Percentiles rank a stretch among this genome's conserved stretches.
These are phyloP conservation scores for Epinephelus moara DNA, from an alignment of 2,113 vertebrate species.

Conservation along the genomic window DNA sequence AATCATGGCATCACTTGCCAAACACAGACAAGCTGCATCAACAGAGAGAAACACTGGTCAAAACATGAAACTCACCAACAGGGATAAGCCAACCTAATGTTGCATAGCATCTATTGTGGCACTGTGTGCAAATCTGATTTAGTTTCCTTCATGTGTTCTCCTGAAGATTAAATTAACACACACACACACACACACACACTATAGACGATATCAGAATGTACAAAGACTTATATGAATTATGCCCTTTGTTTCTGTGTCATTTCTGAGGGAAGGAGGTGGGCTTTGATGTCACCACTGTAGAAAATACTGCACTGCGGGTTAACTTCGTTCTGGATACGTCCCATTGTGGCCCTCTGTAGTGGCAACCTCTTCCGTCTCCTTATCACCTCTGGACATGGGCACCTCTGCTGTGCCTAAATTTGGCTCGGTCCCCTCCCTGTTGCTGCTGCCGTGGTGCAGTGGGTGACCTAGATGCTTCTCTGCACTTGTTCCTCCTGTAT, in stretches of 20 bases:
- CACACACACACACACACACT: no score
- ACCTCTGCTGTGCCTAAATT: constrained; percentile 71
- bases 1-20: not conserved
- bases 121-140: not conserved
- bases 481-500: constrained; percentile 58
- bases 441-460: constrained; percentile 40
- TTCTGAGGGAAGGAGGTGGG: not conserved
- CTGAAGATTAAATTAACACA: not conserved
- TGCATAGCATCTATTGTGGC: not conserved
- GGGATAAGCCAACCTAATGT: not conserved
- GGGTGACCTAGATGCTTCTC: constrained; percentile 75
- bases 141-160: not conserved
- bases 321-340: constrained; percentile 51
- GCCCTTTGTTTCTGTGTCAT: not conserved
- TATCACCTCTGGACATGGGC: constrained; percentile 74
- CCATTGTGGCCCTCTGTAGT: constrained; percentile 28
- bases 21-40: constrained; percentile 1
- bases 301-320: constrained; percentile 25
- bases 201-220: not conserved
- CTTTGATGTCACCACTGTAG: constrained; percentile 28
- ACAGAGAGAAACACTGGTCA: not conserved
- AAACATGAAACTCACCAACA: not conserved
- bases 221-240: not conserved
- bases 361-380: constrained; percentile 41
- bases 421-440: constrained; percentile 54